These are phyloP conservation scores for Oasisia sp. DNA, from an alignment of 2,888 invertebrate species.

Conservation along the genomic window DNA sequence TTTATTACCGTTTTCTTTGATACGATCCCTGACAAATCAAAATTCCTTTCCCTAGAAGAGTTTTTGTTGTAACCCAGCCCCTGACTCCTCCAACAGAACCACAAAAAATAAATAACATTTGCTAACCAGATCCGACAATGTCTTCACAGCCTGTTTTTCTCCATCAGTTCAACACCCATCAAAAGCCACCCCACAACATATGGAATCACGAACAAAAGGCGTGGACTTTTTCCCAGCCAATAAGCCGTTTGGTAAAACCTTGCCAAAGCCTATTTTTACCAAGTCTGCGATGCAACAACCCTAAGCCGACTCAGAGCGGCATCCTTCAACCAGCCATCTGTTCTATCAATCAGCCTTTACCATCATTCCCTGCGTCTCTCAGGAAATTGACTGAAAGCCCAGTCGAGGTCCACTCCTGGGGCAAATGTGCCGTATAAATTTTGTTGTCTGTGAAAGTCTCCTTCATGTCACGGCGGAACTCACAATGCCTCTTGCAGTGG, in stretches of 20 bases:
- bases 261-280: not conserved
- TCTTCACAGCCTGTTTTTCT: not conserved
- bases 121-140: not conserved
- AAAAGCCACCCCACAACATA: not conserved
- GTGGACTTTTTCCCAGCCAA: not conserved
- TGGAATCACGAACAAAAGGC: not conserved
- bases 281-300: not conserved
- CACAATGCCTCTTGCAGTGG: not conserved
- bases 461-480: not conserved
- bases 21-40: not conserved
- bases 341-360: not conserved
- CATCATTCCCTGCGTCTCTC: not conserved
- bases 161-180: not conserved
- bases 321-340: not conserved
- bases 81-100: not conserved
- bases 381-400: not conserved
- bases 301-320: not conserved
- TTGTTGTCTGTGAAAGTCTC: not conserved
- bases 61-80: not conserved
- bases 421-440: not conserved
- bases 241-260: not conserved
- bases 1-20: not conserved
- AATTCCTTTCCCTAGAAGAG: not conserved
- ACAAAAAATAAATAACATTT: conserved; percentile 1
- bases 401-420: not conserved